These are phyloP conservation scores for Netelia virgata DNA, from an alignment of 2,888 invertebrate species.

Conservation along the genomic window DNA sequence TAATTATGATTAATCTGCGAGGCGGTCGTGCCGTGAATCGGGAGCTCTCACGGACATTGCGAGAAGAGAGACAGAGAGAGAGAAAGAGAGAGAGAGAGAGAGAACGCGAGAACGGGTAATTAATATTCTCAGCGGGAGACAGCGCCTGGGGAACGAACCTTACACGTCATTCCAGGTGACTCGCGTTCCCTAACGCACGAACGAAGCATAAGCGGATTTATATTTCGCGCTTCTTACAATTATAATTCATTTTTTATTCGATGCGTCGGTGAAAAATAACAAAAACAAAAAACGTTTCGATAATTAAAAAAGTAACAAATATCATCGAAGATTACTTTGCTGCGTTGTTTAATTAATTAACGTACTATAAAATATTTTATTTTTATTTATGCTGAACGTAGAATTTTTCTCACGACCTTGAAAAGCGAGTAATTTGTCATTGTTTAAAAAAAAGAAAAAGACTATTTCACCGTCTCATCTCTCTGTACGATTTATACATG, in stretches of 20 bases:
- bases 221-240: slow-evolving; percentile 57
- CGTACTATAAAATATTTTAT: too few relatives aligned
- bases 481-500: not conserved
- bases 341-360: too few relatives aligned
- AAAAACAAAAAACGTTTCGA: too few relatives aligned
- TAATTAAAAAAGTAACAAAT: too few relatives aligned
- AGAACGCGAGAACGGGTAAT: slow-evolving; percentile 75
- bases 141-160: slow-evolving; percentile 70
- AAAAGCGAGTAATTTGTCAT: not conserved
- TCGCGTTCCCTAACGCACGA: slow-evolving; percentile 49
- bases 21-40: slow-evolving; percentile 73
- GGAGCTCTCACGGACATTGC: slow-evolving; percentile 65
- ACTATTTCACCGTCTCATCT: not conserved
- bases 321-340: too few relatives aligned
- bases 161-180: slow-evolving; percentile 77
- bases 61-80: slow-evolving; percentile 36
- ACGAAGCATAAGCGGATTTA: slow-evolving; percentile 34
- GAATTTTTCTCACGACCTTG: too few relatives aligned
- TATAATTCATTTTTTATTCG: slow-evolving; percentile 12
- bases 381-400: too few relatives aligned
- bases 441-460: not conserved
- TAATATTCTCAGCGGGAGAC: slow-evolving; percentile 81
- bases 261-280: too few relatives aligned
- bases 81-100: slow-evolving; percentile 29
- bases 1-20: slow-evolving; percentile 83